Base-by-base conservation (phyloP, 2,113 vertebrate species). In the Psittacula cyanocephala region DNA sequence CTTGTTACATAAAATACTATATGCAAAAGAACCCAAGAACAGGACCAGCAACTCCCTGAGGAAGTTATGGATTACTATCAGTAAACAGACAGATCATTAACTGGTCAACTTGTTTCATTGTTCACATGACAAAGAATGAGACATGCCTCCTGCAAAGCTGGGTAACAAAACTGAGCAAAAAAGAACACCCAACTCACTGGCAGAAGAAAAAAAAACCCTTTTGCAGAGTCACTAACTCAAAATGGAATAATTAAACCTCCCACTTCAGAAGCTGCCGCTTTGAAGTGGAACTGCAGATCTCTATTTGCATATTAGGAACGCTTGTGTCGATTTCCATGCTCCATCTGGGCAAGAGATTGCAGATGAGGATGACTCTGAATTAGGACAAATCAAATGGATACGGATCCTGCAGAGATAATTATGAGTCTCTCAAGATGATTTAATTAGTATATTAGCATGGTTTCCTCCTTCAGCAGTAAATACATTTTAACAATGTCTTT, bases 231-330 rank as follows among this genome's bases (percentile, higher is more conserved):
- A 91, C 91, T 85, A 93, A 89, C 77, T 93, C 91, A 91, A 84
- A 92, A 90, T 29, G 47, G 77, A 92, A 89, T 96, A 94, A 97
- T 93, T 92, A 90, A 84, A 93, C 92, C 78, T 95, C 92, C 88
- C 62, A 91, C 92, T 96, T 94, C 83, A 94, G 77, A 94, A 96
- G 93, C 49, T 82, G 33, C 57, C 1, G 43, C 96, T 96, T 91
- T 96, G 93, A 96, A 96, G 95, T 96, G 86, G 83, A 93, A 93
- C 81, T 97, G 86, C 67, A 95, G 83, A 91, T 93, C 65, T 65
- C 52, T 27, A 87, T 95, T 95, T 90, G 86, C 95, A 92, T 91
- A 69, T 86, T 96, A 91, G 88, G 84, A 95, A 93, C 0, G 20
- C 91, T 93, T 72, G 70, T 87, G 92, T 89, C 2, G 0, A 97